These are phyloP conservation scores for Neoitamus cyanurus DNA, from an alignment of 2,888 invertebrate genomes.

Conservation along the genomic window DNA sequence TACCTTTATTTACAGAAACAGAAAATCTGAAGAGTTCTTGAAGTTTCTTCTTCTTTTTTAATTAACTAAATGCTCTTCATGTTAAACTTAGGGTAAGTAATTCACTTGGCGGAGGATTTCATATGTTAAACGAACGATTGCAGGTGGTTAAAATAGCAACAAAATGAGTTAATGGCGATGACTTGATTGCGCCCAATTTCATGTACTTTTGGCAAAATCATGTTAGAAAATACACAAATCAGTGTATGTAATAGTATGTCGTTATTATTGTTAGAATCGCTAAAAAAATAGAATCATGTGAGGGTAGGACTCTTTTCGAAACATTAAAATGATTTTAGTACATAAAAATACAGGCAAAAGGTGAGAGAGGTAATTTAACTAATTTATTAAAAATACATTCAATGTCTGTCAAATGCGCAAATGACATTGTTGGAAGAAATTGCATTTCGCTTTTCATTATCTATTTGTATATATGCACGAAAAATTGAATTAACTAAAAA, in stretches of 20 bases:
- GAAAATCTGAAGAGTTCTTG: background rate
- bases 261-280: background rate
- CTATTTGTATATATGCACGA: no score
- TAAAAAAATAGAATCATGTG: background rate
- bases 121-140: background rate
- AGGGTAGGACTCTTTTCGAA: background rate
- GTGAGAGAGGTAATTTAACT: no score
- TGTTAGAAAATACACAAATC: background rate
- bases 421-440: background rate
- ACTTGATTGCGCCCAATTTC: background rate
- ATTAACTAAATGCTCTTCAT: background rate
- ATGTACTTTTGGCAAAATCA: background rate
- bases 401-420: no score
- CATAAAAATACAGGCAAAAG: background rate
- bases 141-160: background rate
- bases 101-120: background rate
- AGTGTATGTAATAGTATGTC: background rate
- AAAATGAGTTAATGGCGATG: background rate
- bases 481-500: no score
- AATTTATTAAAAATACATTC: no score
- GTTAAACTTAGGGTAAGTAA: background rate
- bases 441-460: no score
- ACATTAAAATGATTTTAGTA: background rate
- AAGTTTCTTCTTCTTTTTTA: background rate
- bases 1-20: background rate